These are phyloP conservation scores for Bubalus kerabau DNA, from an alignment of 2,113 vertebrate species.

Conservation along the genomic window DNA sequence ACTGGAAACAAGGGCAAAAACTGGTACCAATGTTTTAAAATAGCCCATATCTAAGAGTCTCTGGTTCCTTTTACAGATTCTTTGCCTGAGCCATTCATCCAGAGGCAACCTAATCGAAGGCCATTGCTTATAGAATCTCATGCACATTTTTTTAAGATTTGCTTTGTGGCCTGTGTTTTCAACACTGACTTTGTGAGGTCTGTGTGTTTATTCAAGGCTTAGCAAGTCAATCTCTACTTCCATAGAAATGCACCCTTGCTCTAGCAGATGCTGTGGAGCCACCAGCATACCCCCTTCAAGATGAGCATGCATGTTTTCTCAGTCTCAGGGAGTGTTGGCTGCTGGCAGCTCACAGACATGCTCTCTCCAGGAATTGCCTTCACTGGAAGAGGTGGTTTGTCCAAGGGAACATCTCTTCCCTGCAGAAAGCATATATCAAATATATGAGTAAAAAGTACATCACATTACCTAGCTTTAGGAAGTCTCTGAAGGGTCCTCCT, in stretches of 20 bases:
- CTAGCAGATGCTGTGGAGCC: not conserved
- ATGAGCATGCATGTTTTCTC: not conserved
- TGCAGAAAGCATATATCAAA: not conserved
- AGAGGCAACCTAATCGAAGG: not conserved
- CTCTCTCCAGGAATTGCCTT: not conserved
- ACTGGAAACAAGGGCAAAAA: not conserved
- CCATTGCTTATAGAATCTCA: not conserved
- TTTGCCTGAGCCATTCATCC: not conserved
- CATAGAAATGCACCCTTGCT: not conserved
- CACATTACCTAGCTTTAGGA: not conserved
- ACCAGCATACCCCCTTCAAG: not conserved
- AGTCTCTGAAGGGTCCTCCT: not conserved
- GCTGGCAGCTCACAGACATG: not conserved
- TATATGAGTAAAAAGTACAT: rapidly evolving
- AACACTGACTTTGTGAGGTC: not conserved
- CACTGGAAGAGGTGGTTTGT: not conserved
- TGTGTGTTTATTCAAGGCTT: not conserved
- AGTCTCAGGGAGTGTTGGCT: not conserved
- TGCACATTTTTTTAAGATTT: not conserved
- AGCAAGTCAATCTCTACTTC: not conserved
- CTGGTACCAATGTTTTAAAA: not conserved
- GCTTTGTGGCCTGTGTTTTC: not conserved
- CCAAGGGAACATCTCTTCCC: not conserved
- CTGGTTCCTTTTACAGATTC: not conserved
- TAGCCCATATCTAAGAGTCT: not conserved